Evolutionary conservation across 2,888 invertebrate genomes (phyloP).

Genomic region (Eupsilia transversa): DNA sequence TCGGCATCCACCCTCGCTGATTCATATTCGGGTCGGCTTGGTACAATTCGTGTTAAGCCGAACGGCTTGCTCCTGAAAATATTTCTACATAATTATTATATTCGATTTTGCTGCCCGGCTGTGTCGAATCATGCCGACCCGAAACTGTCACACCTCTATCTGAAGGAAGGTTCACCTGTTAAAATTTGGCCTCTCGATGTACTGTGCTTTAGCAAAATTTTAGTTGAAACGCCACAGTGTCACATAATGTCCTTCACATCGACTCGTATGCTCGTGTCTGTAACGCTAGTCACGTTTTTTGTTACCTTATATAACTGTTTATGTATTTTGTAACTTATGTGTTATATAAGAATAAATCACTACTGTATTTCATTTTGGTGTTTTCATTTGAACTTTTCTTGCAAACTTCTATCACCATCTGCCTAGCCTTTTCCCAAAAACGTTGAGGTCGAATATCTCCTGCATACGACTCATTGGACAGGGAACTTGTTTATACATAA

Average conservation of each 20-base stretch:
- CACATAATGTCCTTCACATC: slow-evolving; percentile 51
- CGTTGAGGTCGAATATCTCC: not conserved
- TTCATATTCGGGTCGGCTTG: not conserved
- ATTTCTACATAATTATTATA: too few species aligned
- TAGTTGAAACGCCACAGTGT: slow-evolving; percentile 48
- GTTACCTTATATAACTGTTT: slow-evolving; percentile 89
- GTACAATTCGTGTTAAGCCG: not conserved
- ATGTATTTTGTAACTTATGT: slow-evolving; percentile 89
- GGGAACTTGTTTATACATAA: too few species aligned
- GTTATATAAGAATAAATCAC: slow-evolving; percentile 88
- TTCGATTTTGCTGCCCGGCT: not conserved
- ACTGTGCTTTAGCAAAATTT: slow-evolving; percentile 2
- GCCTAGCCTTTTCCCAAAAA: not conserved
- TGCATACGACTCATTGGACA: too few species aligned
- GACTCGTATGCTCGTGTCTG: slow-evolving; percentile 76
- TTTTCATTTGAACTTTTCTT: slow-evolving; percentile 58
- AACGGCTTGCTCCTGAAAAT: not conserved
- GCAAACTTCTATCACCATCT: not conserved
- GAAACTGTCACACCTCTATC: not conserved
- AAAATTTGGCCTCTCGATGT: not conserved
- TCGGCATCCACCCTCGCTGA: not conserved
- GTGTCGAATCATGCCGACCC: not conserved
- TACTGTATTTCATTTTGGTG: slow-evolving; percentile 80
- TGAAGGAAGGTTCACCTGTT: not conserved
- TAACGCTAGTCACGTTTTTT: slow-evolving; percentile 90